Evolutionary conservation across 2,113 vertebrate species (phyloP).

Genomic region (Fulica atra): DNA sequence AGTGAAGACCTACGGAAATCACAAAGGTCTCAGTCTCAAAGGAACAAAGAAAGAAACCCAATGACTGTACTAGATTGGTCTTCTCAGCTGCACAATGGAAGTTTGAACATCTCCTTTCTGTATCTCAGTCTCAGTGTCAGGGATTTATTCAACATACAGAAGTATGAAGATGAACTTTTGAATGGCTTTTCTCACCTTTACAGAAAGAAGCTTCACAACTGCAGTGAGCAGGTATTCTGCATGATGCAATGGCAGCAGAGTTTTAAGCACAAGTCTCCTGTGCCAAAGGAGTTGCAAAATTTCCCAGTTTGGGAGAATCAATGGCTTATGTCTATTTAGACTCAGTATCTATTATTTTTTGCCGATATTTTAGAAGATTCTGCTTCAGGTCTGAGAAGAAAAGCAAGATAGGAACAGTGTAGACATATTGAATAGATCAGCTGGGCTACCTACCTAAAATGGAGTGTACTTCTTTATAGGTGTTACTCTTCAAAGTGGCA

Average conservation of each 20-base stretch:
- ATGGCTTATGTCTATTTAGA: not conserved
- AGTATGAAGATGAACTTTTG: not conserved
- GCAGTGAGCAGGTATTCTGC: not conserved
- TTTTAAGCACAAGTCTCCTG: not conserved
- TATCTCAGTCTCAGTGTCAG: not conserved
- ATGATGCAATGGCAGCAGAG: not conserved
- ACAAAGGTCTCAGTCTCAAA: not conserved
- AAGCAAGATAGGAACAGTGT: not conserved
- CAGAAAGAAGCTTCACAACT: not conserved
- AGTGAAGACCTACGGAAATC: not conserved
- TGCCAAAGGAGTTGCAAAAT: not conserved
- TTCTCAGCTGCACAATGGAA: not conserved
- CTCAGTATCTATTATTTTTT: not conserved
- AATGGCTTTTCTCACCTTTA: not conserved
- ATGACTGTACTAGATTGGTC: not conserved
- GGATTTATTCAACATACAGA: not conserved
- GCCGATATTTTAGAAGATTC: not conserved
- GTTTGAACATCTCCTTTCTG: not conserved
- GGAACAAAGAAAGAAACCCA: not conserved
- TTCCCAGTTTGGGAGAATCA: not conserved
- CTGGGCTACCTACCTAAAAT: not conserved
- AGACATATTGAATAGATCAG: not conserved
- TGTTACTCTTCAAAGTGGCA: not conserved
- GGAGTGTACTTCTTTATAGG: not conserved
- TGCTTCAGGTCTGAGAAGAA: not conserved